Conservation (phyloP, 2,888 invertebrate genomes). For the Ophraella communa region DNA sequence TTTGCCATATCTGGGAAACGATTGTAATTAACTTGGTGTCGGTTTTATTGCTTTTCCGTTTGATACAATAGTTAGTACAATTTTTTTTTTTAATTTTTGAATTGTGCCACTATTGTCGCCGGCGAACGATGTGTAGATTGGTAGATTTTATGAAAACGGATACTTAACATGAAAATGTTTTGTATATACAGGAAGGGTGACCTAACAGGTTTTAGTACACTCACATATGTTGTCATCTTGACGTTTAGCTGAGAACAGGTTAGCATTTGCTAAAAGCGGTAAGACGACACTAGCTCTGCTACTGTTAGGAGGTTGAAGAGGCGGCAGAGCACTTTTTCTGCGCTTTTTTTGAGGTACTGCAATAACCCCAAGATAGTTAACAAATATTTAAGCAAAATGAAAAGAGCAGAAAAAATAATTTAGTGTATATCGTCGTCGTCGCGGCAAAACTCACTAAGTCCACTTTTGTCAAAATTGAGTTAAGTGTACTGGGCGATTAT, state of each 20-base stretch:
- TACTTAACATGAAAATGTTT: background rate
- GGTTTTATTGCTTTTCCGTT: too few species aligned
- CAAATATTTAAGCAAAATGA: background rate
- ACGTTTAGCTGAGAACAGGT: slow-evolving; percentile 64
- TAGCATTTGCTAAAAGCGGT: slow-evolving; percentile 68
- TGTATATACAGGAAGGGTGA: background rate
- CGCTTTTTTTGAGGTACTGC: slow-evolving; percentile 59
- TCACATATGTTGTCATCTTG: slow-evolving; percentile 61
- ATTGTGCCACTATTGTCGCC: too few species aligned
- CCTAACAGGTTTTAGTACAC: slow-evolving; percentile 31
- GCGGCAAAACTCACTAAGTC: too few species aligned
- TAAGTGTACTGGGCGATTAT: too few species aligned
- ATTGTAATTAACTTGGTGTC: too few species aligned
- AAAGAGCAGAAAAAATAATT: slow-evolving; percentile 5
- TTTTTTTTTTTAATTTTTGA: too few species aligned
- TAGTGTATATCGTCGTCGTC: too few species aligned
- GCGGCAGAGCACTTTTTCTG: slow-evolving; percentile 58
- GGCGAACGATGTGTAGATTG: too few species aligned
- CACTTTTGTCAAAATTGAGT: too few species aligned
- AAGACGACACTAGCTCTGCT: slow-evolving; percentile 80
- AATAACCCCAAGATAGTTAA: slow-evolving; percentile 17
- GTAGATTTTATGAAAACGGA: too few species aligned
- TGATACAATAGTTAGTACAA: too few species aligned
- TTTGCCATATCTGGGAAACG: too few species aligned
- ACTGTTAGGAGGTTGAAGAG: slow-evolving; percentile 68